phyloP scores from a whole-genome alignment of 2,888 invertebrate genomes.

The Andrena chrysosceles region DNA sequence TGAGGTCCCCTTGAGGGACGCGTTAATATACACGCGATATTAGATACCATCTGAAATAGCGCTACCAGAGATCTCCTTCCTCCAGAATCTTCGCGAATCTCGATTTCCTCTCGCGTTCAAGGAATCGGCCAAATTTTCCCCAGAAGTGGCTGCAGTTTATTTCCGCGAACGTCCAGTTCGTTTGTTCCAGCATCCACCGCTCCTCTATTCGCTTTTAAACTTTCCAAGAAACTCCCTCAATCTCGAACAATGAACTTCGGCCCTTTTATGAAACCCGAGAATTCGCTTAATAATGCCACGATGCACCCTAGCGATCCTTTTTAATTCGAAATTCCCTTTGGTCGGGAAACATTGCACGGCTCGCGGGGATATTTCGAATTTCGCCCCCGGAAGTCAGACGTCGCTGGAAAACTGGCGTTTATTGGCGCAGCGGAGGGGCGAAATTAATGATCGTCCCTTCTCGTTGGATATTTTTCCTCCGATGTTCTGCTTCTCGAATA shows the following conservation, averaged over 20 bases:
- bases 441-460: slow-evolving; percentile 11
- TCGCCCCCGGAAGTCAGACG: slow-evolving; percentile 10
- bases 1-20: not conserved
- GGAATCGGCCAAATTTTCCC: slow-evolving; percentile 24
- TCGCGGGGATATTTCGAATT: not conserved
- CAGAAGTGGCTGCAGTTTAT: slow-evolving; percentile 18
- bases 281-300: slow-evolving; percentile 33
- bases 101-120: slow-evolving; percentile 13
- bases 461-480: not conserved
- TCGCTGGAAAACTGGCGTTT: not conserved
- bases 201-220: slow-evolving; percentile 10
- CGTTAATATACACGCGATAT: slow-evolving; percentile 8
- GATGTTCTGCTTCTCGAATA: slow-evolving; percentile 7
- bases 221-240: slow-evolving; percentile 14
- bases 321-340: not conserved
- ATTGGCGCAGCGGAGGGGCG: not conserved
- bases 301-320: not conserved
- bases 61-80: not conserved
- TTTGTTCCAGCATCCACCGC: not conserved
- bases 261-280: not conserved
- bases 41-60: not conserved
- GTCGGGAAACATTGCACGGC: not conserved
- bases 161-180: slow-evolving; percentile 31
- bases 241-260: slow-evolving; percentile 26
- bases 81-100: not conserved